Percentiles rank a stretch among this genome's conserved stretches.
These are phyloP conservation scores for Onchidella celtica DNA, from an alignment of 2,888 invertebrate genomes.

Conservation along the genomic window DNA sequence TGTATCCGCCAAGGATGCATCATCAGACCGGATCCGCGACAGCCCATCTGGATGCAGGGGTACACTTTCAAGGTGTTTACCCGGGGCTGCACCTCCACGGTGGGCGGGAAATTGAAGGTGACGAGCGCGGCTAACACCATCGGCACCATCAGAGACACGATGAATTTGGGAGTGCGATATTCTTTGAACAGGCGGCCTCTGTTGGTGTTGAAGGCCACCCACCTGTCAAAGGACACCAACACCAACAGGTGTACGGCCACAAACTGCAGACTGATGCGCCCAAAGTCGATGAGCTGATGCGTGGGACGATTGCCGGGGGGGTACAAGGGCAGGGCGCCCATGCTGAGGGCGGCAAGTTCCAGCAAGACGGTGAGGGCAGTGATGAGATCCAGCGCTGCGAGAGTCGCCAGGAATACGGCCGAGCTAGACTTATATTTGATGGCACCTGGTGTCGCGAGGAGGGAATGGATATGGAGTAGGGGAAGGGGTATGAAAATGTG, in stretches of 20 bases:
- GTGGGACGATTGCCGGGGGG: not conserved
- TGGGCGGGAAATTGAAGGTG: not conserved
- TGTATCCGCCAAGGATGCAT: not conserved
- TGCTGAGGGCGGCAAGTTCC: not conserved
- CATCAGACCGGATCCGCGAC: not conserved
- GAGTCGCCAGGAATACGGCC: not conserved
- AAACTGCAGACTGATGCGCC: not conserved
- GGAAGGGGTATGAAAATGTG: too few relatives aligned
- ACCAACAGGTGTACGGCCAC: not conserved
- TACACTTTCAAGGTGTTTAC: not conserved
- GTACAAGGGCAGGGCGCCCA: not conserved
- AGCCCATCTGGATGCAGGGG: not conserved
- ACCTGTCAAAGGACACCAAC: slow-evolving; percentile 1
- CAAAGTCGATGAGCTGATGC: not conserved
- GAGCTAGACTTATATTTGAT: not conserved
- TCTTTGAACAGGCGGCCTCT: not conserved
- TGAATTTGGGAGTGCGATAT: not conserved
- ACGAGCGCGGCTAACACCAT: not conserved
- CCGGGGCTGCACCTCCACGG: not conserved
- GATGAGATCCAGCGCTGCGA: not conserved
- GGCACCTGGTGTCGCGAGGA: not conserved
- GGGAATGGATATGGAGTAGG: too few relatives aligned
- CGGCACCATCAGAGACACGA: not conserved
- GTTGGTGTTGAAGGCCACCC: not conserved
- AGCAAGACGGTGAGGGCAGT: not conserved